phyloP scores from a whole-genome alignment of 2,888 invertebrate species.

The Stenchaetothrips biformis region DNA sequence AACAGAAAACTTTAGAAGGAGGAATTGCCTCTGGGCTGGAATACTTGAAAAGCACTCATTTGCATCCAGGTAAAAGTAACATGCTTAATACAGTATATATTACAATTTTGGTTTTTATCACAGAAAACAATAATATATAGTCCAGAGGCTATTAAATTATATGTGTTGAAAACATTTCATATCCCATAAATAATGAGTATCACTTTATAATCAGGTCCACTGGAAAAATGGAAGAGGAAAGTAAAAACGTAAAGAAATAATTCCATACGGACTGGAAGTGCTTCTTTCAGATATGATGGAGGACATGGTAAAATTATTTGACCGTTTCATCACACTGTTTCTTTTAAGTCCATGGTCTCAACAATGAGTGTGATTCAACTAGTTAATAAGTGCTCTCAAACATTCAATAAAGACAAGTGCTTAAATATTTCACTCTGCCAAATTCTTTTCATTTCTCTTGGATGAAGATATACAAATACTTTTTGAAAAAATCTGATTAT shows the following conservation, averaged over 20 bases:
- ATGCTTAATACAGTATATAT: neutral
- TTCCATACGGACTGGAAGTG: neutral
- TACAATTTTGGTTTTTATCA: slow-evolving; percentile 13
- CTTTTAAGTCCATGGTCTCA: too few species aligned
- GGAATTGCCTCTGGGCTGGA: neutral
- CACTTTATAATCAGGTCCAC: neutral
- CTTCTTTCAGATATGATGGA: neutral
- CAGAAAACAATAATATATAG: neutral
- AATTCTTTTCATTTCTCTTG: too few species aligned
- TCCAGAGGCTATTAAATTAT: neutral
- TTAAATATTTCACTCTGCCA: neutral
- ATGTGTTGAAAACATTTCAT: too few species aligned
- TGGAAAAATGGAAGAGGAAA: neutral
- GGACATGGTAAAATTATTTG: neutral
- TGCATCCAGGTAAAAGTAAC: neutral
- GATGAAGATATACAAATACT: too few species aligned
- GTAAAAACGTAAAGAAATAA: neutral
- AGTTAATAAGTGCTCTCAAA: neutral
- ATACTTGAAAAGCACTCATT: neutral
- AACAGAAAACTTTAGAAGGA: neutral
- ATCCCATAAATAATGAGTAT: neutral
- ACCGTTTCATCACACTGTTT: too few species aligned
- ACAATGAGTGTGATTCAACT: too few species aligned
- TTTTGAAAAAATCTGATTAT: neutral
- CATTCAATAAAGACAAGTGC: neutral